Percentiles rank a stretch among this genome's conserved stretches.
Evolutionary conservation across 1,140 invertebrate genomes (phyloP).

Genomic region (Ceratina japonica): DNA sequence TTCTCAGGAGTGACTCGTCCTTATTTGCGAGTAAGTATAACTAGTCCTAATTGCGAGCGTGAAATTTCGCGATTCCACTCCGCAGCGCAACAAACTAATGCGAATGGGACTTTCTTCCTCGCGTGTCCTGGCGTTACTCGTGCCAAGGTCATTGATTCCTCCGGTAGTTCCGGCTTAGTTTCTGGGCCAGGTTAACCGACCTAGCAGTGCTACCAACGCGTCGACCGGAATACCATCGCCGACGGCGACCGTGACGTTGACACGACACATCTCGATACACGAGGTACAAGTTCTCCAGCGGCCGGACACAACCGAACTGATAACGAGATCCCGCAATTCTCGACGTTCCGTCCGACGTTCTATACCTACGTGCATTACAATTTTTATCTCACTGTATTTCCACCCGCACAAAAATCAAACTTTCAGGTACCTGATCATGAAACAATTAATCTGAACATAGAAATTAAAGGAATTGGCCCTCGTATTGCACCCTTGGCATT

Average conservation of each 20-base stretch:
- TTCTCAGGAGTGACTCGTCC: too few species aligned
- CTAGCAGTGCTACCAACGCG: constrained; percentile 53
- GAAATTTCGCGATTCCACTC: constrained; percentile 30
- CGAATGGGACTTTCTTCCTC: constrained; percentile 62
- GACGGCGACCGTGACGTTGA: constrained; percentile 45
- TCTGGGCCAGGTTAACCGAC: constrained; percentile 75
- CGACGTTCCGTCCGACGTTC: background rate
- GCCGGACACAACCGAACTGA: background rate
- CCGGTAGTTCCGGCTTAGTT: constrained; percentile 73
- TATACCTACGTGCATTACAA: background rate
- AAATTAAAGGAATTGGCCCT: too few species aligned
- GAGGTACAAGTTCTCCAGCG: background rate
- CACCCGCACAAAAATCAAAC: background rate
- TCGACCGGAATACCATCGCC: constrained; percentile 56
- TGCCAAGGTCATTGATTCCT: constrained; percentile 76
- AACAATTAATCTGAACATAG: too few species aligned
- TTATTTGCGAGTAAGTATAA: background rate
- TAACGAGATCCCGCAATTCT: constrained; percentile 20
- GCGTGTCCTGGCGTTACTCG: constrained; percentile 59
- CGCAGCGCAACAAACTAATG: constrained; percentile 30
- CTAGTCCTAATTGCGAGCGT: constrained; percentile 2
- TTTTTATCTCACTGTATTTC: background rate
- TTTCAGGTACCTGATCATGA: too few species aligned
- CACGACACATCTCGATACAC: constrained; percentile 45
- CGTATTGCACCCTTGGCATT: too few species aligned